Evolutionary conservation across 1,140 invertebrate species (phyloP).

Genomic region (Apis mellifera): Amel_HAv3.1 CM009941.2:12999501-13000000

Average conservation of each 20-base stretch:
- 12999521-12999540: not conserved
- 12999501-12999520: not conserved
- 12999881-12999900: not conserved
- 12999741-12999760: not conserved
- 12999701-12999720: too few relatives aligned
- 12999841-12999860: not conserved
- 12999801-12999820: too few relatives aligned
- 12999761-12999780: slow-evolving; percentile 8
- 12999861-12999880: not conserved
- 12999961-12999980: slow-evolving; percentile 9
- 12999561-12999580: not conserved
- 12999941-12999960: not conserved
- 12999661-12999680: too few relatives aligned
- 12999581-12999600: not conserved
- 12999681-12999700: too few relatives aligned
- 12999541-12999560: slow-evolving; percentile 15
- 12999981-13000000: slow-evolving; percentile 34
- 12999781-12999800: too few relatives aligned
- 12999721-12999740: too few relatives aligned
- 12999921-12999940: not conserved
- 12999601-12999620: not conserved
- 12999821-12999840: not conserved
- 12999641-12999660: too few relatives aligned
- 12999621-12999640: not conserved
- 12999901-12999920: not conserved